Conservation (phyloP, 2,113 vertebrate genomes). For the Pipra filicauda region DNA sequence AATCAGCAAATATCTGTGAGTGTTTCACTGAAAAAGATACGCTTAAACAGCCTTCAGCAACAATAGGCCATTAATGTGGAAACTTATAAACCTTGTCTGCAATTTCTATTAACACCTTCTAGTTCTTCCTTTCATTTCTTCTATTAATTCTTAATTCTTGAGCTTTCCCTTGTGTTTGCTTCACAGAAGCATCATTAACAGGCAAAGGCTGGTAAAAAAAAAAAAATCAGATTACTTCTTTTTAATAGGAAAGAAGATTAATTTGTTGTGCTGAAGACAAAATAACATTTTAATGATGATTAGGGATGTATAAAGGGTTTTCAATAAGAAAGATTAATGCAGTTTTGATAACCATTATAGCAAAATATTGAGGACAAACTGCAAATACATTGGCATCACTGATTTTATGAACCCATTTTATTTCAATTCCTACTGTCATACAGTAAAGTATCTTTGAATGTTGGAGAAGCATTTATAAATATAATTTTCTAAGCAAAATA, state of each 20-base stretch:
- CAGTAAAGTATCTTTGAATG: neutral
- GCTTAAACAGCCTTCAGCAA: neutral
- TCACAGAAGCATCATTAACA: neutral
- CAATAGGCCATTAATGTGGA: neutral
- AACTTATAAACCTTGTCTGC: neutral
- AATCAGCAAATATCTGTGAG: neutral
- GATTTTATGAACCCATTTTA: conserved; percentile 43
- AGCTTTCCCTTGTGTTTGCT: neutral
- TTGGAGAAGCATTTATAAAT: neutral
- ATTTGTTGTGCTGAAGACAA: conserved; percentile 10
- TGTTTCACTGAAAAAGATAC: neutral
- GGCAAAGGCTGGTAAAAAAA: neutral
- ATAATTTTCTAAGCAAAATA: neutral
- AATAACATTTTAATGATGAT: conserved; percentile 50
- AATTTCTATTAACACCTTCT: neutral
- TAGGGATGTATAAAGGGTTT: neutral
- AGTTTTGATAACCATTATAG: neutral
- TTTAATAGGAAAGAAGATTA: conserved; percentile 28
- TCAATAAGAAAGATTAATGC: neutral
- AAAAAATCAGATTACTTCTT: neutral
- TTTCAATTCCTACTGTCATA: neutral
- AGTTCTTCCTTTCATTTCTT: neutral
- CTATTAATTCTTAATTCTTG: neutral
- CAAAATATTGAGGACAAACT: conserved; percentile 22
- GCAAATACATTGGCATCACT: neutral